Percentiles rank a stretch among this genome's conserved stretches.
These are phyloP conservation scores for Gouania willdenowi DNA, from an alignment of 2,797 vertebrate species.

Conservation along the genomic window DNA sequence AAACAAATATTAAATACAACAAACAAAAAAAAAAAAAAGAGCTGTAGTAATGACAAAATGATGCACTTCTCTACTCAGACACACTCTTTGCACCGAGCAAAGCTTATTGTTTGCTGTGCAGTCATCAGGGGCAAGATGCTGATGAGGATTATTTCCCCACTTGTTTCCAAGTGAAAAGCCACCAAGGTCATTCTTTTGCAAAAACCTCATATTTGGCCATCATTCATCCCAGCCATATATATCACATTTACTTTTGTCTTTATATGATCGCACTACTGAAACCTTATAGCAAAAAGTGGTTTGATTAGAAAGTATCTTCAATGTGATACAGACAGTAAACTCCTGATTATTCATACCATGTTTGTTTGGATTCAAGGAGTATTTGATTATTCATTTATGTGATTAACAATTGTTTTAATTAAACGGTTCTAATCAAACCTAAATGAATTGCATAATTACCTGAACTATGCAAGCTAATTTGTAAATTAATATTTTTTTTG, in stretches of 20 bases:
- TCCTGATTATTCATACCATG: slow-evolving; percentile 10
- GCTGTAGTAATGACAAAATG: no score
- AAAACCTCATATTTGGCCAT: slow-evolving; percentile 12
- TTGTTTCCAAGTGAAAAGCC: slow-evolving; percentile 33
- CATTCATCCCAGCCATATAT: slow-evolving; percentile 12
- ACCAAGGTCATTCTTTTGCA: slow-evolving; percentile 47
- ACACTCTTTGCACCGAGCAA: slow-evolving; percentile 6
- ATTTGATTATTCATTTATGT: slow-evolving; percentile 5
- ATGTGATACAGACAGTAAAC: not conserved
- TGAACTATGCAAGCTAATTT: slow-evolving; percentile 15
- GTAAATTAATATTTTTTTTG: slow-evolving; percentile 3
- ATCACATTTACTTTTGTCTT: not conserved
- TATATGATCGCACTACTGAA: no score
- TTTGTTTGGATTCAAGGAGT: slow-evolving; percentile 20
- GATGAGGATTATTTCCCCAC: slow-evolving; percentile 38
- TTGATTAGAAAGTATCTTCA: slow-evolving; percentile 9
- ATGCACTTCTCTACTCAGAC: slow-evolving; percentile 21
- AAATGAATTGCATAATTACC: slow-evolving; percentile 25
- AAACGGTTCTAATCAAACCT: slow-evolving; percentile 21
- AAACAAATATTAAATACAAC: no score
- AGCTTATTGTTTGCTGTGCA: slow-evolving; percentile 34
- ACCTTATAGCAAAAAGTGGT: slow-evolving; percentile 5
- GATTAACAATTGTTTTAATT: slow-evolving; percentile 29
- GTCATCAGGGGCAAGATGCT: slow-evolving; percentile 27
- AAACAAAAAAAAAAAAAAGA: not conserved